Conservation (phyloP, 1,140 invertebrate species). For the Drosophila suzukii region DNA sequence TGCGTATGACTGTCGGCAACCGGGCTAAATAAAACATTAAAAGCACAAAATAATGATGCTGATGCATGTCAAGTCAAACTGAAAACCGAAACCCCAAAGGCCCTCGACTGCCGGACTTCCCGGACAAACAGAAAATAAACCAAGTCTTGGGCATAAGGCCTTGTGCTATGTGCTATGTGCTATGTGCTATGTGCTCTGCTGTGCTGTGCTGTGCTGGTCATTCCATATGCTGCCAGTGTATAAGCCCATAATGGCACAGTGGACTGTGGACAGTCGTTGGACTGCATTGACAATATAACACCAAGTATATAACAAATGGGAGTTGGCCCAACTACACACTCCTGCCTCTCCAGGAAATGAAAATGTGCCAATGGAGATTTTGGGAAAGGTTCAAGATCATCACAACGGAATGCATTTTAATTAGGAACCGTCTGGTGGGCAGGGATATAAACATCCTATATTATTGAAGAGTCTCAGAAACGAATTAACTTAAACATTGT, state of each 20-base stretch:
- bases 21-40: conserved; percentile 78
- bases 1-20: conserved; percentile 68
- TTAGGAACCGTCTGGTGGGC: background rate
- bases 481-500: background rate
- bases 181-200: conserved; percentile 8
- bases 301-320: background rate
- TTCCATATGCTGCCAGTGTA: conserved; percentile 39
- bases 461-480: background rate
- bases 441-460: background rate
- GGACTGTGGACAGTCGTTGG: conserved; percentile 3
- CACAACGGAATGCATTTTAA: background rate
- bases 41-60: conserved; percentile 81
- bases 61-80: conserved; percentile 80
- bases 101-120: conserved; percentile 9
- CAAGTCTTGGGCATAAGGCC: conserved; percentile 36
- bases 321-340: background rate
- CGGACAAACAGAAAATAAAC: conserved; percentile 40
- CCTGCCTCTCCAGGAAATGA: background rate
- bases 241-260: conserved; percentile 47
- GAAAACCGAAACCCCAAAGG: conserved; percentile 66
- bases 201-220: conserved; percentile 40
- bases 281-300: conserved; percentile 9
- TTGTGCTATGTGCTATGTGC: conserved; percentile 19
- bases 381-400: background rate
- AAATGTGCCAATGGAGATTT: background rate